Conservation (phyloP, 2,113 vertebrate genomes). For the Puffinus mauretanicus region DNA sequence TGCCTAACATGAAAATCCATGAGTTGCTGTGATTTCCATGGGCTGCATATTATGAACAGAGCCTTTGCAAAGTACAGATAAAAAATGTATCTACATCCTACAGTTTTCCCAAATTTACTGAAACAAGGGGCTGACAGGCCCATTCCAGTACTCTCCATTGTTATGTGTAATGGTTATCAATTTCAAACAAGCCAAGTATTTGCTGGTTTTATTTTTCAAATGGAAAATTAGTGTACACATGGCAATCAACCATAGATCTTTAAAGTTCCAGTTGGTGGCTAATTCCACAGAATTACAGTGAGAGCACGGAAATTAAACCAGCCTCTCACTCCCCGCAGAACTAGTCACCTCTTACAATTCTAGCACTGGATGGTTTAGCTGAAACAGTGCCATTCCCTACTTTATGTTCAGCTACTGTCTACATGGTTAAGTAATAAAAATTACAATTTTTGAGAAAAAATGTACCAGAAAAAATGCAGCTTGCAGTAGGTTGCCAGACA, state of each 20-base stretch:
- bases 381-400: background rate
- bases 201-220: background rate
- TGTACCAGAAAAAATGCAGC: background rate
- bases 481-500: background rate
- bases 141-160: background rate
- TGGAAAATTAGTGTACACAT: background rate
- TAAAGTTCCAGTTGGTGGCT: background rate
- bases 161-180: background rate
- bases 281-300: background rate
- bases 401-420: background rate
- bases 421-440: background rate
- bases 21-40: background rate
- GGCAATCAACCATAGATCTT: background rate
- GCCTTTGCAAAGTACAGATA: background rate
- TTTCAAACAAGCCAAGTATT: background rate
- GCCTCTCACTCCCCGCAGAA: accelerated
- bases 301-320: background rate
- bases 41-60: background rate
- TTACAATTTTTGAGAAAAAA: background rate
- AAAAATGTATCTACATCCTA: background rate
- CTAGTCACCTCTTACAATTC: background rate
- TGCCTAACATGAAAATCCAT: background rate
- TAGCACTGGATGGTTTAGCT: background rate
- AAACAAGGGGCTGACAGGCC: background rate
- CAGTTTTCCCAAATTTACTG: background rate